Evolutionary conservation across 2,888 invertebrate species (phyloP), one percentile per base, ranked within the genome.

Genomic region (Biston stratarius): DNA sequence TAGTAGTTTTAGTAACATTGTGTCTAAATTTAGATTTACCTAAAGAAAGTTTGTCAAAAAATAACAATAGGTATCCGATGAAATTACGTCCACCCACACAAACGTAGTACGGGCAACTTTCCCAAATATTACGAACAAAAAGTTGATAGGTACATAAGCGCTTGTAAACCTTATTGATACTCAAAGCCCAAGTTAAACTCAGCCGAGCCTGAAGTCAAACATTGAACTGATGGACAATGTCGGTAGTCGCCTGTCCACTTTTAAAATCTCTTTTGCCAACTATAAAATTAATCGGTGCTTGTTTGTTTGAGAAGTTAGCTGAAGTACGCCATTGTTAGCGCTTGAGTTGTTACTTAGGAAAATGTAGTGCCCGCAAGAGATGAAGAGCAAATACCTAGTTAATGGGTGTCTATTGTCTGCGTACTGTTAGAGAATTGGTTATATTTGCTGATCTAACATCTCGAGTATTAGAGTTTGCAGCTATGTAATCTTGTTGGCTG

Each of bases 131-230:
- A n/a, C 24, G 6, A 42, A 45, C 49, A 40, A 51, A 49, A 59
- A 33, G 10, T 15, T 24, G 36, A 38, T 58, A 58, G 47, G 14
- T 45, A 57, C 15, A 11, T 44, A 44, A 49, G 36, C 48, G 14
- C 24, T 47, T 42, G 24, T 55, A 61, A 59, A 53, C 67, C 36
- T 44, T 34, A 51, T 62, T 67, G 69, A 72, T 72, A 70, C 64
- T 70, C 53, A 78, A 84, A 83, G 74, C 78, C 69, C 68, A 77
- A 80, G 67, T 74, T 80, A 83, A 83, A 82, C 84, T 67, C 67
- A 8, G n/a, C 51, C 45, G 65, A 86, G 82, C 80, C 74, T 53
- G 9, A 83, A 85, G 75, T 83, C 76, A 83, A 84, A 86, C 86
- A 83, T 63, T 64, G 77, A 72, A 80, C 77, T 33, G 33, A 52